A percentile compares a stretch with the other conserved stretches of the same genome.
Evolutionary conservation across 2,797 vertebrate genomes (phyloP).

Genomic region (Paedocypris micromegethes): DNA sequence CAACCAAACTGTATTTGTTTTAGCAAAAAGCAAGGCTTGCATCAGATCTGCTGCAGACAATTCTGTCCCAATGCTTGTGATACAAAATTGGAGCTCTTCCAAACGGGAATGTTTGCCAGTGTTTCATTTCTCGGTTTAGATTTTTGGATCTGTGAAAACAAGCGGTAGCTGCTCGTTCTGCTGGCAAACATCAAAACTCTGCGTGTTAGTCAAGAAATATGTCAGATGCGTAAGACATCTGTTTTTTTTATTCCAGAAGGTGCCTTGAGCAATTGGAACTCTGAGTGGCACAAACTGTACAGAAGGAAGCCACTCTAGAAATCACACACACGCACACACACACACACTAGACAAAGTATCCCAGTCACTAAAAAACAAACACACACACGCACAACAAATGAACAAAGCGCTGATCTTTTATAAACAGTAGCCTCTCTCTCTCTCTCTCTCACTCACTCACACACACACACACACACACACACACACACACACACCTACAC

Average conservation of each 20-base stretch:
- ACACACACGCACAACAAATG: no score
- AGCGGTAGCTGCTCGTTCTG: conserved; percentile 9
- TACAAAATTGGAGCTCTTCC: no score
- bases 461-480: conserved; percentile 10
- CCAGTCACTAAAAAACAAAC: no score
- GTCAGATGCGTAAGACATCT: conserved; percentile 19
- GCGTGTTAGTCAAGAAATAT: conserved; percentile 28
- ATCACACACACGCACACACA: background rate
- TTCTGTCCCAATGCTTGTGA: no score
- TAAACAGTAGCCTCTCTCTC: conserved; percentile 14
- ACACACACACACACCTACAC: conserved; percentile 6
- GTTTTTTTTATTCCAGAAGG: conserved; percentile 21
- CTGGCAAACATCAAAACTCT: conserved; percentile 18
- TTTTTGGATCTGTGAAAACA: conserved; percentile 6
- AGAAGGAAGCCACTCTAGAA: background rate
- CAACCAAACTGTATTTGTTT: no score
- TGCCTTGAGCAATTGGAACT: conserved; percentile 26
- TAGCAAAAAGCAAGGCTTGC: no score
- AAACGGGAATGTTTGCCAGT: background rate
- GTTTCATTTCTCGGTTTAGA: background rate
- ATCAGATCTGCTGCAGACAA: no score
- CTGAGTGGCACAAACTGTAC: conserved; percentile 3
- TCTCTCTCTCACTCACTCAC: conserved; percentile 1
- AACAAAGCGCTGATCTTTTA: no score
- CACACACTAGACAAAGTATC: background rate